Evolutionary conservation across 2,797 vertebrate species (phyloP).

Genomic region (Catharus ustulatus): DNA sequence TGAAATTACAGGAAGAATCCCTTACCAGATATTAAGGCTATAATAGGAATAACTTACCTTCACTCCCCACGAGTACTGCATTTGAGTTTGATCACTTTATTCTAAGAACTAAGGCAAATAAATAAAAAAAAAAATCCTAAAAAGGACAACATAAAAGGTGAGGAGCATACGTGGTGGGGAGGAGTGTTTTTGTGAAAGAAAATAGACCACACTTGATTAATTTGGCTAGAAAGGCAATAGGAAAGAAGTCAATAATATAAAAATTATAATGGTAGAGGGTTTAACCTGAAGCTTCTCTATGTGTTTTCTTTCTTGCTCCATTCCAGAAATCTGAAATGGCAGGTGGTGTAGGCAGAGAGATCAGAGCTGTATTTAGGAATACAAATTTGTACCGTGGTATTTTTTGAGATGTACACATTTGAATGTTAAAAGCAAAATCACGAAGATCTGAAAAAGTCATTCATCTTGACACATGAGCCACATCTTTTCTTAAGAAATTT

Average conservation of each 20-base stretch:
- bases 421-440: constrained; percentile 33
- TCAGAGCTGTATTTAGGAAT: neutral
- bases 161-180: neutral
- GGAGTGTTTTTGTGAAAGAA: neutral
- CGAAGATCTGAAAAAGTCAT: neutral
- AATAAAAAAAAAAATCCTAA: neutral
- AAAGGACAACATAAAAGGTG: neutral
- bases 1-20: neutral
- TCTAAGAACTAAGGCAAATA: neutral
- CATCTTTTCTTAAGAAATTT: neutral
- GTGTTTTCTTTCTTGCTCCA: neutral
- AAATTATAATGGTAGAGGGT: neutral
- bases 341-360: neutral
- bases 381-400: neutral
- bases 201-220: neutral
- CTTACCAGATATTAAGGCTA: neutral
- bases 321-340: constrained; percentile 11
- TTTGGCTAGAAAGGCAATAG: neutral
- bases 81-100: neutral
- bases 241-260: neutral
- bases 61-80: neutral
- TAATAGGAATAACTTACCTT: neutral
- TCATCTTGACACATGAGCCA: neutral
- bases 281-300: neutral
- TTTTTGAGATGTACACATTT: neutral